Percentiles rank a stretch among this genome's conserved stretches.
phyloP scores from a whole-genome alignment of 2,888 invertebrate genomes.

The Meteorus cinctellus region DNA sequence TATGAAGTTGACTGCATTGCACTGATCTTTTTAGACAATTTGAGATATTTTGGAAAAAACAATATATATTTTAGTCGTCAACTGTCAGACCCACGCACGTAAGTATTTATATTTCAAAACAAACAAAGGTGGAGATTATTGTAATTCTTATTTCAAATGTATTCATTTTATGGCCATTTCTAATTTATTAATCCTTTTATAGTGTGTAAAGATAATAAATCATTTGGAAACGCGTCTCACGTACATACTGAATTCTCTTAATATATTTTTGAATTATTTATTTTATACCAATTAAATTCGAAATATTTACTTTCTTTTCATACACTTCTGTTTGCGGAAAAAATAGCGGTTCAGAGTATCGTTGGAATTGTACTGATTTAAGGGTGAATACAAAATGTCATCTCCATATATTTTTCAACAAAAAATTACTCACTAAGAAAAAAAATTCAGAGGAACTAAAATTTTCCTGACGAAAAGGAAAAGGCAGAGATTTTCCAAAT shows the following conservation, averaged over 20 bases:
- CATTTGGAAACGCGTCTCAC: no score
- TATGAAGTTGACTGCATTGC: constrained; percentile 59
- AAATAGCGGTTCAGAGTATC: neutral
- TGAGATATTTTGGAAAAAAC: neutral
- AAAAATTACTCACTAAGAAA: no score
- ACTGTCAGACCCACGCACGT: neutral
- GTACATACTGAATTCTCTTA: no score
- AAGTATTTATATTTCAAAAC: neutral
- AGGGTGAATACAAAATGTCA: no score
- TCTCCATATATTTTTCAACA: no score
- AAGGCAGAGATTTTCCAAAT: no score
- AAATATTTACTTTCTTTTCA: neutral
- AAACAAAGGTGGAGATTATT: neutral
- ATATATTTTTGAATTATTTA: neutral
- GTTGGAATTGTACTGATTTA: no score
- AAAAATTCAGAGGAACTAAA: no score
- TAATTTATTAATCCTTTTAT: neutral
- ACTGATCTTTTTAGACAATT: constrained; percentile 16
- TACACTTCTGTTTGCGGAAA: neutral
- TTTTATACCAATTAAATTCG: neutral
- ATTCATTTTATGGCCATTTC: neutral
- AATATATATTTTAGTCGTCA: neutral
- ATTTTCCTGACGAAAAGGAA: no score
- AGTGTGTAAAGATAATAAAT: no score
- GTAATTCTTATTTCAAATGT: neutral